Evolutionary conservation across 2,113 vertebrate genomes (phyloP).

Genomic region (Boulengeromyrus knoepffleri): DNA sequence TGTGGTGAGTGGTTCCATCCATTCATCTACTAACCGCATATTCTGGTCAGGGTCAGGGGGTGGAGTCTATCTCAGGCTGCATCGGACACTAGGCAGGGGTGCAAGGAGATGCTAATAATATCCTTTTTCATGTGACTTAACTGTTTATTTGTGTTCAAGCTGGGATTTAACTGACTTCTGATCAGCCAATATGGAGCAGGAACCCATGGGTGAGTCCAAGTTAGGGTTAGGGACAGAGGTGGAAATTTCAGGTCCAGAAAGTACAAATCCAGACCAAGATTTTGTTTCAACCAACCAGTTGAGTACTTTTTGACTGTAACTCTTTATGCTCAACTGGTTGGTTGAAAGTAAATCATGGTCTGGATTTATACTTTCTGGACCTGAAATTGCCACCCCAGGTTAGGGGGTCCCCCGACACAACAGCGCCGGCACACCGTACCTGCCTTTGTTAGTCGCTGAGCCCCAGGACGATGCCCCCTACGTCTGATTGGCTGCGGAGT

Average conservation of each 20-base stretch:
- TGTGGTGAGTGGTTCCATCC: neutral
- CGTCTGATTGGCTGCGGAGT: neutral
- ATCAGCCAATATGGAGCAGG: neutral
- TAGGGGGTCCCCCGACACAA: neutral
- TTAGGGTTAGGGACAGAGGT: neutral
- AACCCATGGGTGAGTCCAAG: neutral
- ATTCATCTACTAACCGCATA: neutral
- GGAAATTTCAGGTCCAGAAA: too few relatives aligned
- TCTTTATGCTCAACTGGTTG: too few relatives aligned
- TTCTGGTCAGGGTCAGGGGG: neutral
- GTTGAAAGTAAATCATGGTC: too few relatives aligned
- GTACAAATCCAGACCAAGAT: too few relatives aligned
- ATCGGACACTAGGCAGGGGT: neutral
- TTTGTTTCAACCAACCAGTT: too few relatives aligned
- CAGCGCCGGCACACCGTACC: neutral
- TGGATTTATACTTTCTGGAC: too few relatives aligned
- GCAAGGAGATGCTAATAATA: neutral
- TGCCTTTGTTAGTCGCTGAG: slow-evolving; percentile 7
- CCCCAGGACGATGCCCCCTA: neutral
- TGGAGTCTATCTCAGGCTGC: neutral
- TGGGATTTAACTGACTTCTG: neutral
- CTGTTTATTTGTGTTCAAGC: neutral
- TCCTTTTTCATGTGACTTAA: neutral
- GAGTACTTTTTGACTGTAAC: too few relatives aligned
- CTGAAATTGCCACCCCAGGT: too few relatives aligned